Evolutionary conservation across 1,140 invertebrate genomes (phyloP).

Genomic region (Scaptomyza hsui): DNA sequence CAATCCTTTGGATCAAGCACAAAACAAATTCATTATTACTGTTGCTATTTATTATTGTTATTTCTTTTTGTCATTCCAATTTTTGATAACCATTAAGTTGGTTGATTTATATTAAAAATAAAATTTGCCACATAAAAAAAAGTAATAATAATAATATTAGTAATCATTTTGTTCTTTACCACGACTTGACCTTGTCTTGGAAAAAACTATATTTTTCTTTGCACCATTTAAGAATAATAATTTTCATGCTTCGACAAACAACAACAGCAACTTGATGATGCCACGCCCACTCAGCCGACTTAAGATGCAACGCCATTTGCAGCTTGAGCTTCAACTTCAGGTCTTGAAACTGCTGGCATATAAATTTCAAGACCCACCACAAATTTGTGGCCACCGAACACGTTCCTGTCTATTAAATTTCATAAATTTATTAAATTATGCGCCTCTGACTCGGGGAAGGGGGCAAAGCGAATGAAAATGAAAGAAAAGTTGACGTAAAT

Average conservation of each 20-base stretch:
- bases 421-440: conserved; percentile 82
- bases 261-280: conserved; percentile 30
- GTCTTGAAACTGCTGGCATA: conserved; percentile 43
- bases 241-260: conserved; percentile 38
- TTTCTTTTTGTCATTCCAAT: no score
- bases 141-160: not conserved
- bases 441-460: conserved; percentile 35
- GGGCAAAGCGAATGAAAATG: conserved; percentile 24
- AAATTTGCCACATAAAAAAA: no score
- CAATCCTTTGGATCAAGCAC: no score
- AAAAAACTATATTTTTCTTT: conserved; percentile 14
- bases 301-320: not conserved
- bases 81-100: no score
- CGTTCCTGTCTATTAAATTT: conserved; percentile 79
- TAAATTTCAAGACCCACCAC: conserved; percentile 72
- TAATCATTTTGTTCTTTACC: not conserved
- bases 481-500: conserved; percentile 37
- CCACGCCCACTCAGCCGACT: conserved; percentile 37
- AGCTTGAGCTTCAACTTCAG: conserved; percentile 1
- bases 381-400: conserved; percentile 77
- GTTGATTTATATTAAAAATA: no score
- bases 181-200: not conserved
- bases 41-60: no score
- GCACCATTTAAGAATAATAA: conserved; percentile 28
- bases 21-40: no score